A percentile compares a stretch with the other conserved stretches of the same genome.
phyloP scores from a whole-genome alignment of 1,140 invertebrate genomes.

The Phocides pigmalion region DNA sequence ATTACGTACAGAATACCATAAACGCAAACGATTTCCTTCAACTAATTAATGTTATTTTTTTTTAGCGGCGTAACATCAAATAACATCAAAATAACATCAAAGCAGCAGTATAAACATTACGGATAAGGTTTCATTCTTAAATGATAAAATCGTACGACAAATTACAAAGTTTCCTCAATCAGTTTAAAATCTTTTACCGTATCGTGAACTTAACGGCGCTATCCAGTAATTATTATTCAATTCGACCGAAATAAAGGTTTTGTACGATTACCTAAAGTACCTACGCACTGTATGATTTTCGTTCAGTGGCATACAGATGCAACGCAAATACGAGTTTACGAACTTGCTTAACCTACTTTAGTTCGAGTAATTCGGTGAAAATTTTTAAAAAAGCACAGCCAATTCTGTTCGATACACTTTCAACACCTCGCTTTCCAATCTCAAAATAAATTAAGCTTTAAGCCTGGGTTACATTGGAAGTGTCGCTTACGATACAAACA shows the following conservation, averaged over 20 bases:
- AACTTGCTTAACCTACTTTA: conserved; percentile 1
- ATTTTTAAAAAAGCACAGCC: background rate
- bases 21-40: background rate
- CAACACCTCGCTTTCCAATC: conserved; percentile 15
- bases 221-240: conserved; percentile 17
- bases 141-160: background rate
- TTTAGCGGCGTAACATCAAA: background rate
- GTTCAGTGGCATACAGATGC: background rate
- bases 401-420: conserved; percentile 14
- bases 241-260: conserved; percentile 12
- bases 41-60: conserved; percentile 12
- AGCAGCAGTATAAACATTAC: conserved; percentile 13
- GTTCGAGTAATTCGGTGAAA: conserved; percentile 3
- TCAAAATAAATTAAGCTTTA: background rate
- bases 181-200: conserved; percentile 18
- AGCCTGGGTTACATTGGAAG: background rate
- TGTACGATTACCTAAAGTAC: background rate
- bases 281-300: conserved; percentile 2
- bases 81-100: conserved; percentile 11
- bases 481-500: no score
- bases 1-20: background rate
- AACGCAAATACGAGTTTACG: conserved; percentile 6
- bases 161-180: background rate
- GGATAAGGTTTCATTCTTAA: conserved; percentile 1
- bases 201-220: background rate